A percentile compares a stretch with the other conserved stretches of the same genome.
phyloP scores from a whole-genome alignment of 2,888 invertebrate species.

The Temnothorax unifasciatus region DNA sequence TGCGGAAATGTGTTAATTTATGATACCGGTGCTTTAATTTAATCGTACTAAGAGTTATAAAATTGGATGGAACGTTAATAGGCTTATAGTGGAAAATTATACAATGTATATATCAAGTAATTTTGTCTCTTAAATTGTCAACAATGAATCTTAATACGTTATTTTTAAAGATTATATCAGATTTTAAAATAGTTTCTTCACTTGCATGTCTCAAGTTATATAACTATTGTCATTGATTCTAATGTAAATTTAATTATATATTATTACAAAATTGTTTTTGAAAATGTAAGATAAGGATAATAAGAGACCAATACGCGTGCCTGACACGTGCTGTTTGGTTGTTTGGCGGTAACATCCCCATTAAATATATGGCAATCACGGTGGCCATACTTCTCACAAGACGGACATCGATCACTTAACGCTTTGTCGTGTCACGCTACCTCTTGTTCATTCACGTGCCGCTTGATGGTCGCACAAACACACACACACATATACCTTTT shows the following conservation, averaged over 20 bases:
- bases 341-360: conserved; percentile 22
- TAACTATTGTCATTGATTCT: background rate
- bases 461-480: conserved; percentile 73
- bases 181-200: background rate
- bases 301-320: conserved; percentile 2
- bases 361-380: conserved; percentile 44
- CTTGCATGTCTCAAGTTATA: background rate
- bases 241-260: conserved; percentile 10
- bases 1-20: conserved; percentile 84
- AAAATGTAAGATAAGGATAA: background rate
- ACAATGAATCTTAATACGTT: background rate
- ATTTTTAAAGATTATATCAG: background rate
- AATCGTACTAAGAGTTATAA: conserved; percentile 51
- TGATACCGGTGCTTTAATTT: conserved; percentile 70
- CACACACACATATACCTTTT: background rate
- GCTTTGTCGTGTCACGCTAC: conserved; percentile 81
- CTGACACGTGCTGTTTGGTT: conserved; percentile 28
- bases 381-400: conserved; percentile 46
- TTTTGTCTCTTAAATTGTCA: background rate
- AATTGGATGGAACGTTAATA: conserved; percentile 9
- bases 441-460: conserved; percentile 76
- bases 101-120: background rate
- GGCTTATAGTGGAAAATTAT: conserved; percentile 1
- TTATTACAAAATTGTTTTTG: background rate
- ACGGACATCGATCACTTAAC: conserved; percentile 80